Evolutionary conservation across 1,140 invertebrate genomes (phyloP), one percentile per base, ranked within the genome.

Genomic region (Littorina saxatilis): DNA sequence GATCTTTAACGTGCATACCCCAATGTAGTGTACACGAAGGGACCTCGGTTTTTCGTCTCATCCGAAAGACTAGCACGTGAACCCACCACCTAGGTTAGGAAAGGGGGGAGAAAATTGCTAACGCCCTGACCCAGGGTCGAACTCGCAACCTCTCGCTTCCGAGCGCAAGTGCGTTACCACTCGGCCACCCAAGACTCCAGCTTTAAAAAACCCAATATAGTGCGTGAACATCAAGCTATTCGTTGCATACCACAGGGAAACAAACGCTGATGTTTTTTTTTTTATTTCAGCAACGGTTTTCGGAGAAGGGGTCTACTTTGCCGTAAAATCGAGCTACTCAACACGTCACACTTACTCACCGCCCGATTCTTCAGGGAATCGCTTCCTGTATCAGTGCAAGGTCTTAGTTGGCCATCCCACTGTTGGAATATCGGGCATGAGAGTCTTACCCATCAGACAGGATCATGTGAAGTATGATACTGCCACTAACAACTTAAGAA

Each of bases 271-370:
- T 32, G n/a, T 72, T 72, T 13, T 47, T 15, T 74, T 52, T 70
- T 27, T 47, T 29, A 78, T 79, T 82, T 23, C 61, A 87, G 84
- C 82, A 29, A 83, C 80, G 50, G 82, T 61, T 3, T 85, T 80
- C 81, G 88, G 87, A 78, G 61, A 87, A 20, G 88, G 88, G 15
- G 85, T 88, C 2, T 89, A 88, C 68, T 89, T 89, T 85, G 88
- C 88, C 52, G 80, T 81, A 23, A 66, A 78, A 74, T 77, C 88
- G 1, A 40, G n/a, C 40, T 87, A 87, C 74, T 89, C 87, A 40
- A 82, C 74, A 27, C 23, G 9, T 11, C 20, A 39, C n/a, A 84
- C 23, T 9, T 88, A 87, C 73, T 77, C 86, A 9, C 37, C 4
- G 27, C 85, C 82, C 37, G 85, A 87, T 63, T 4, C 29, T 58